Evolutionary conservation across 2,113 vertebrate genomes (phyloP).

Genomic region (Ovibos moschatus): DNA sequence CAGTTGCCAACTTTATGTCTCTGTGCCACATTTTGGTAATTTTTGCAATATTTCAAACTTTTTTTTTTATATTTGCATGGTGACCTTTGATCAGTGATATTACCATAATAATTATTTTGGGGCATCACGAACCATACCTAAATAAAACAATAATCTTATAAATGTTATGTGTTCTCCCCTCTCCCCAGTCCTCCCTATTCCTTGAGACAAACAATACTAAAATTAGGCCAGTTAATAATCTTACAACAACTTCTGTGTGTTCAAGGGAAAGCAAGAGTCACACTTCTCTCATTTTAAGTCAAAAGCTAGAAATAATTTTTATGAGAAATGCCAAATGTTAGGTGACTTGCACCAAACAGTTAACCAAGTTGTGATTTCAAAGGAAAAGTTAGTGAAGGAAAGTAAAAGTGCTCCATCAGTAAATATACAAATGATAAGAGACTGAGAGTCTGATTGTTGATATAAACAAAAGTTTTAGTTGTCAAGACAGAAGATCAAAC

Average conservation of each 20-base stretch:
- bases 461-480: background rate
- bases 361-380: background rate
- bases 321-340: background rate
- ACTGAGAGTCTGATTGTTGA: background rate
- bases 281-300: background rate
- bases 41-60: background rate
- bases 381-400: background rate
- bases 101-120: background rate
- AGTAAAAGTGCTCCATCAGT: background rate
- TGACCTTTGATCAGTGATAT: background rate
- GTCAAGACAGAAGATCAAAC: background rate
- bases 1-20: background rate
- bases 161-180: background rate
- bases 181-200: background rate
- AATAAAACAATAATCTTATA: background rate
- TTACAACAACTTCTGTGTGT: background rate
- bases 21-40: background rate
- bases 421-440: background rate
- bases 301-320: background rate
- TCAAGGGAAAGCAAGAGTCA: background rate
- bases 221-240: background rate
- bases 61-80: background rate
- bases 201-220: background rate
- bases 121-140: background rate
- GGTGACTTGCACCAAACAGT: background rate